These are phyloP conservation scores for Vandiemenella viatica DNA, from an alignment of 2,888 invertebrate genomes.

Conservation along the genomic window DNA sequence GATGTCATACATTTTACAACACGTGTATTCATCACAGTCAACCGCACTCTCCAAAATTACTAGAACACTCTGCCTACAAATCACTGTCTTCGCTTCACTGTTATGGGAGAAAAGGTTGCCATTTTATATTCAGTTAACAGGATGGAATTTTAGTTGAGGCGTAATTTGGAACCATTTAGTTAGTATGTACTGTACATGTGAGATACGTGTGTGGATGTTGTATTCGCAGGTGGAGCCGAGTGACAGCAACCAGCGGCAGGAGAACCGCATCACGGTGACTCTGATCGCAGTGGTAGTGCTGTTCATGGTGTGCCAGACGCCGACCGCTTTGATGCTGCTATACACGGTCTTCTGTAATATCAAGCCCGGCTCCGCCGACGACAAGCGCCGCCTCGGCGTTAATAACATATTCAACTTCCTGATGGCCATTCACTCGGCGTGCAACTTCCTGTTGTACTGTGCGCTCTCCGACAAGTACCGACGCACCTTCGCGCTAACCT, in stretches of 20 bases:
- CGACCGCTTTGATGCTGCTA: slow-evolving; percentile 44
- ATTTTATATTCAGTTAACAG: too few relatives aligned
- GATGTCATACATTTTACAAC: too few relatives aligned
- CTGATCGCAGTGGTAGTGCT: slow-evolving; percentile 59
- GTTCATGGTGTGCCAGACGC: slow-evolving; percentile 58
- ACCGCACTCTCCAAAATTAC: too few relatives aligned
- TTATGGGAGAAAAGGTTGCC: too few relatives aligned
- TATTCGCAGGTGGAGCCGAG: slow-evolving; percentile 12
- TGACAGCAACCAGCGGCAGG: slow-evolving; percentile 34
- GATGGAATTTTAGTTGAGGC: too few relatives aligned
- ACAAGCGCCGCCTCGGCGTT: slow-evolving; percentile 32
- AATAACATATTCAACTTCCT: slow-evolving; percentile 59
- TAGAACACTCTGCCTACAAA: too few relatives aligned
- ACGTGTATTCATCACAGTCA: too few relatives aligned
- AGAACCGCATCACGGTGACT: slow-evolving; percentile 59
- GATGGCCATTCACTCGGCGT: slow-evolving; percentile 53
- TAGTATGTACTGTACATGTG: too few relatives aligned
- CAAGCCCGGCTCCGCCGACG: slow-evolving; percentile 18
- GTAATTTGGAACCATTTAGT: too few relatives aligned
- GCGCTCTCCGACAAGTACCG: slow-evolving; percentile 60
- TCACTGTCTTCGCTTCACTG: too few relatives aligned
- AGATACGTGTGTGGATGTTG: too few relatives aligned
- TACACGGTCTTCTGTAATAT: slow-evolving; percentile 31
- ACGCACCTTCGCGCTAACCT: slow-evolving; percentile 32
- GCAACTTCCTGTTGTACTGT: slow-evolving; percentile 64